A percentile compares a stretch with the other conserved stretches of the same genome.
These are phyloP conservation scores for Epirrhoe tristata DNA, from an alignment of 2,888 invertebrate genomes.

Conservation along the genomic window DNA sequence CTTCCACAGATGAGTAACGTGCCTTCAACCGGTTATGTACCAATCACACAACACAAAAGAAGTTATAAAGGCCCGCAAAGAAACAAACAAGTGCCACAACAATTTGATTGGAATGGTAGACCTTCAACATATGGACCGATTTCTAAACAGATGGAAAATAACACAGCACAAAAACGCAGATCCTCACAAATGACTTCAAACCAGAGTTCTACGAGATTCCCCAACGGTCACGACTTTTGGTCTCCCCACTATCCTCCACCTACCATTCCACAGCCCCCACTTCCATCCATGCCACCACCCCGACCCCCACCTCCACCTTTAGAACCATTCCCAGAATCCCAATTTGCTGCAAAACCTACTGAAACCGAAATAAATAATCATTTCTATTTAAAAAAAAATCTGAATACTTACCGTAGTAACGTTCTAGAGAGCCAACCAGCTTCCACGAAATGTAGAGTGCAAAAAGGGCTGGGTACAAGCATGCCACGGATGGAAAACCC, in stretches of 20 bases:
- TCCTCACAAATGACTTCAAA: too few species aligned
- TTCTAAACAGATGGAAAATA: too few species aligned
- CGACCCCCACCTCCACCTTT: slow-evolving; percentile 24
- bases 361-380: slow-evolving; percentile 40
- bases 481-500: slow-evolving; percentile 4
- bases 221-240: slow-evolving; percentile 8
- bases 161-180: too few species aligned
- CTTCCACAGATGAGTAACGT: too few species aligned
- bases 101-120: neutral
- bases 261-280: slow-evolving; percentile 30
- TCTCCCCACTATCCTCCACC: slow-evolving; percentile 23
- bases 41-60: too few species aligned
- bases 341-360: neutral
- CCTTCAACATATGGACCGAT: neutral
- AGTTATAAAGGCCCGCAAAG: too few species aligned
- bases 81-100: neutral
- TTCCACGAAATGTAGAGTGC: slow-evolving; percentile 26
- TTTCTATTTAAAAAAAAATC: slow-evolving; percentile 47
- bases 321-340: slow-evolving; percentile 2
- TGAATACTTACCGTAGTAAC: slow-evolving; percentile 26
- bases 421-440: slow-evolving; percentile 8
- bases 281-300: slow-evolving; percentile 28
- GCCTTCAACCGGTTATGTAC: too few species aligned
- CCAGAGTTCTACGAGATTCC: neutral
- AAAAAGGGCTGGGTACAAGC: slow-evolving; percentile 15